These are phyloP conservation scores for Drosophila gaucha DNA, from an alignment of 2,888 invertebrate genomes.

Conservation along the genomic window DNA sequence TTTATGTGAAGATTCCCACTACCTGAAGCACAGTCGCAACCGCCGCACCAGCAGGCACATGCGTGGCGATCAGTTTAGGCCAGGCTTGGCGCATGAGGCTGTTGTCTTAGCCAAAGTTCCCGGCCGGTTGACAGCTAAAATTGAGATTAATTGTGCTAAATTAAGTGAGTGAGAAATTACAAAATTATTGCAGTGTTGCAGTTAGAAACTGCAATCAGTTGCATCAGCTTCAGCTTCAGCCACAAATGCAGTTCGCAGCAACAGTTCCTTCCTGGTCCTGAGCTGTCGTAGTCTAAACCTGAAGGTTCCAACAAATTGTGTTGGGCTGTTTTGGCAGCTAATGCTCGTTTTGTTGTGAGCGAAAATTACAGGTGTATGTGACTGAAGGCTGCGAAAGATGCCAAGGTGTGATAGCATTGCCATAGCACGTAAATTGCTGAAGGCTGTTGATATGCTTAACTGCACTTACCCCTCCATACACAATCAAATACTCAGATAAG, in stretches of 20 bases:
- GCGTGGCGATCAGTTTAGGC: slow-evolving; percentile 50
- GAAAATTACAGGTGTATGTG: slow-evolving; percentile 74
- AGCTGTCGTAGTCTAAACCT: slow-evolving; percentile 26
- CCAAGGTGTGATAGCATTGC: slow-evolving; percentile 64
- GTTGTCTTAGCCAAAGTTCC: slow-evolving; percentile 25
- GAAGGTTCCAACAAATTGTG: slow-evolving; percentile 62
- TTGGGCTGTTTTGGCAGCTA: slow-evolving; percentile 58
- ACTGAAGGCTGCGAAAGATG: slow-evolving; percentile 55
- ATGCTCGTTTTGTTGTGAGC: slow-evolving; percentile 50
- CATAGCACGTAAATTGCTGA: slow-evolving; percentile 50
- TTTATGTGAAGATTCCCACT: slow-evolving; percentile 70
- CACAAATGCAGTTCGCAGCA: slow-evolving; percentile 8
- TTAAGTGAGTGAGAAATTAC: slow-evolving; percentile 82
- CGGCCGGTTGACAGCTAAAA: slow-evolving; percentile 71
- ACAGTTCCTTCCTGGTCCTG: slow-evolving; percentile 48
- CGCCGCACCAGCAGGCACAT: slow-evolving; percentile 33
- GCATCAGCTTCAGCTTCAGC: slow-evolving; percentile 46
- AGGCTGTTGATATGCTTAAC: slow-evolving; percentile 58
- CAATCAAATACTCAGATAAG: slow-evolving; percentile 30
- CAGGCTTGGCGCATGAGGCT: slow-evolving; percentile 19
- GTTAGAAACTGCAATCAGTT: slow-evolving; percentile 75
- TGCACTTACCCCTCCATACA: slow-evolving; percentile 39
- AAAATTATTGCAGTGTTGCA: slow-evolving; percentile 74
- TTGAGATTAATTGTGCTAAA: slow-evolving; percentile 81
- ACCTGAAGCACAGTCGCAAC: slow-evolving; percentile 22